phyloP scores from a whole-genome alignment of 2,888 invertebrate genomes.

The Drosophila testacea region DNA sequence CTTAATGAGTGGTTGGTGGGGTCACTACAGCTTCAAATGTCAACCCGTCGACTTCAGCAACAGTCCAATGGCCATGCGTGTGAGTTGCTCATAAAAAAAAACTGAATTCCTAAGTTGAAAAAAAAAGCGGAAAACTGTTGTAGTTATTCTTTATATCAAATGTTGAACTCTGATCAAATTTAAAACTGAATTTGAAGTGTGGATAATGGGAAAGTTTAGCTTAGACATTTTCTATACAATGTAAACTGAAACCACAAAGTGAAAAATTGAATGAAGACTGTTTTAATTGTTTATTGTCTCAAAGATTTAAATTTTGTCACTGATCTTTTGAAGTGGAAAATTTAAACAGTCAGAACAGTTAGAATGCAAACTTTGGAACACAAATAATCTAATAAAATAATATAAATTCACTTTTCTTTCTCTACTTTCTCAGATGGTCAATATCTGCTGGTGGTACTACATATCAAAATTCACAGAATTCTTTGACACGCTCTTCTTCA shows the following conservation, averaged over 20 bases:
- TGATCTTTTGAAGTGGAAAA: too few relatives aligned
- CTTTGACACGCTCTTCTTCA: conserved; percentile 98
- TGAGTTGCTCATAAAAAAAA: conserved; percentile 82
- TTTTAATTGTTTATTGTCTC: too few relatives aligned
- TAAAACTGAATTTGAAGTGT: too few relatives aligned
- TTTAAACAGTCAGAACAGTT: too few relatives aligned
- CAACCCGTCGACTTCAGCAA: conserved; percentile 95
- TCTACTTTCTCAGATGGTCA: conserved; percentile 90
- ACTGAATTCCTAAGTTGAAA: neutral
- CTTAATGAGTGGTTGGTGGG: conserved; percentile 91
- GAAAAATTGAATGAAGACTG: too few relatives aligned
- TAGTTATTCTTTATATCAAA: neutral
- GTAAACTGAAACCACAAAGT: too few relatives aligned
- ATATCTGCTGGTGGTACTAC: conserved; percentile 98
- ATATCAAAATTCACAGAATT: conserved; percentile 98
- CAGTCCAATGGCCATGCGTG: conserved; percentile 90
- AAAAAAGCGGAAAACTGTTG: neutral
- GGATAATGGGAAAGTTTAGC: neutral
- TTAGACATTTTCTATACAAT: neutral
- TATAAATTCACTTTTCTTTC: conserved; percentile 28
- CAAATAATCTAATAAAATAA: neutral
- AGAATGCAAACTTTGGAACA: neutral
- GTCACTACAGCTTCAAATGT: conserved; percentile 92
- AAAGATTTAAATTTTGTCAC: too few relatives aligned
- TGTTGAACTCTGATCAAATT: neutral